A percentile compares a stretch with the other conserved stretches of the same genome.
Evolutionary conservation across 1,140 invertebrate species (phyloP).

Genomic region (Lepidotrigona ventralis): DNA sequence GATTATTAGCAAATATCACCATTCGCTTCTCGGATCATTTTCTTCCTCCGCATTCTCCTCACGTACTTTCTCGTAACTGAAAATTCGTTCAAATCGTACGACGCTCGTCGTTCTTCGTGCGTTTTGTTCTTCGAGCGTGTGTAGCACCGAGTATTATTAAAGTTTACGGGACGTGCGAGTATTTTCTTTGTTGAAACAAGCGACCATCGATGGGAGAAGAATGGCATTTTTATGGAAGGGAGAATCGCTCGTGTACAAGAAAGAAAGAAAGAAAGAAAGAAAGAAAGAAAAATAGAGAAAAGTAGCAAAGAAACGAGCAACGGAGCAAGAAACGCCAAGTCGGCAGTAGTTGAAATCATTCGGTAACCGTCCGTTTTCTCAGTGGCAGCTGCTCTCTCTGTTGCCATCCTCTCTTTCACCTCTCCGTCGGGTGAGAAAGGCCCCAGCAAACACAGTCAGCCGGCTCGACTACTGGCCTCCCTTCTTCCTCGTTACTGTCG

Average conservation of each 20-base stretch:
- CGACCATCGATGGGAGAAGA: background rate
- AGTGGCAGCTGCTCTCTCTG: constrained; percentile 66
- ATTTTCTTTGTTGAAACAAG: background rate
- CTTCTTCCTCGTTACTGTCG: constrained; percentile 56
- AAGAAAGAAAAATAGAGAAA: background rate
- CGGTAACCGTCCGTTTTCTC: constrained; percentile 53
- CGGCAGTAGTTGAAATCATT: constrained; percentile 52
- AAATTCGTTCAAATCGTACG: background rate
- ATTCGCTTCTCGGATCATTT: background rate
- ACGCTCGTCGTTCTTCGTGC: background rate
- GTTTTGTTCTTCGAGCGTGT: background rate
- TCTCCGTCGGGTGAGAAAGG: constrained; percentile 59
- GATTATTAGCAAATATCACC: background rate
- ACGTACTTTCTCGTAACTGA: background rate
- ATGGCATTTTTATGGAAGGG: background rate
- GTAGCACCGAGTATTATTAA: background rate
- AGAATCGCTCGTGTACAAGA: background rate
- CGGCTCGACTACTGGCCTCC: constrained; percentile 43
- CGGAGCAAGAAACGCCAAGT: background rate
- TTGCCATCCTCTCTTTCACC: constrained; percentile 39
- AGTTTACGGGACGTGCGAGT: background rate
- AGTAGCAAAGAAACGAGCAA: background rate
- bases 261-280: too few species aligned
- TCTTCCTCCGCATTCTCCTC: background rate
- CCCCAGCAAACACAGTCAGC: constrained; percentile 54